phyloP scores from a whole-genome alignment of 2,888 invertebrate species.

The Netelia fuscicornis region DNA sequence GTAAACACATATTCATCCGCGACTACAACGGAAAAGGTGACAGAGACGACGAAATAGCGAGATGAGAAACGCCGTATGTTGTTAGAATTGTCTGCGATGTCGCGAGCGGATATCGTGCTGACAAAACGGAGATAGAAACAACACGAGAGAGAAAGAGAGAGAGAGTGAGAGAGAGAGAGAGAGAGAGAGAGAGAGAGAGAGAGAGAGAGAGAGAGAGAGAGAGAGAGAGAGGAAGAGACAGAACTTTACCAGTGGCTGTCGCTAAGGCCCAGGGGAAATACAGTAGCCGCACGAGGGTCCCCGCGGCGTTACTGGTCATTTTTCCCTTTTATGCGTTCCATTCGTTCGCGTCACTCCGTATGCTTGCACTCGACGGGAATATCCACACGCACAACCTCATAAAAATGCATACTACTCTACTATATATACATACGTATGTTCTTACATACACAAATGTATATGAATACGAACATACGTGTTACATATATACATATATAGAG shows the following conservation, averaged over 20 bases:
- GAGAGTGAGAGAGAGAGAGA: no score
- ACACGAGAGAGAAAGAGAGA: slow-evolving; percentile 12
- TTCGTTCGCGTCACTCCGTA: slow-evolving; percentile 81
- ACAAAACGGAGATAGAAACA: not conserved
- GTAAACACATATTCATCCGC: not conserved
- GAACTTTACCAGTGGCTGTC: slow-evolving; percentile 70
- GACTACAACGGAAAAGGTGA: not conserved
- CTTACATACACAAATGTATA: slow-evolving; percentile 7
- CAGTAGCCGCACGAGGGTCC: slow-evolving; percentile 75
- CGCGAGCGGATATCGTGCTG: slow-evolving; percentile 55
- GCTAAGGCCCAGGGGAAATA: slow-evolving; percentile 80
- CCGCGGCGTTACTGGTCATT: slow-evolving; percentile 79
- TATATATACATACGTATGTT: slow-evolving; percentile 26
- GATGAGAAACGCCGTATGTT: slow-evolving; percentile 32
- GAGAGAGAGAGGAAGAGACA: not conserved
- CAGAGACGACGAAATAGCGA: slow-evolving; percentile 33
- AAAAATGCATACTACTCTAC: slow-evolving; percentile 48
- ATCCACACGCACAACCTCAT: slow-evolving; percentile 59
- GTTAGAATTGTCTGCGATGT: slow-evolving; percentile 51
- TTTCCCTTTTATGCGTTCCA: slow-evolving; percentile 83
- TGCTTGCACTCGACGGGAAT: slow-evolving; percentile 67
- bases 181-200: not conserved
- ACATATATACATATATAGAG: not conserved
- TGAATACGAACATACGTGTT: not conserved
- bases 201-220: not conserved